Conservation (phyloP, 2,888 invertebrate genomes). For the Pherbina coryleti region DNA sequence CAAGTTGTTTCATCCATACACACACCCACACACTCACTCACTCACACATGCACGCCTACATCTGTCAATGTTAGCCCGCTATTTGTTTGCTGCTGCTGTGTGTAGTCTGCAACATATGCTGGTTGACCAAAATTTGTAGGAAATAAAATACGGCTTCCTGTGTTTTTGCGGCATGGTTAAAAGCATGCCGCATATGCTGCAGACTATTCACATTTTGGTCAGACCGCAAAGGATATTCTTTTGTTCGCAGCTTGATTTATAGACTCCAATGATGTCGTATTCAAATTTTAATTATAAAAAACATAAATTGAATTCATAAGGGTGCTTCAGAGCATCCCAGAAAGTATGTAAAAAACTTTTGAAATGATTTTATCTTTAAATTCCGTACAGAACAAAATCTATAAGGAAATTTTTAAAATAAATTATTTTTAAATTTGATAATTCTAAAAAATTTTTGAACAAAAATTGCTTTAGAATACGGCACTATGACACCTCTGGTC, state of each 20-base stretch:
- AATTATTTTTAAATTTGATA: no score
- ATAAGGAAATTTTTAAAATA: no score
- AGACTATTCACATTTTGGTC: background rate
- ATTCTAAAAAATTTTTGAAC: no score
- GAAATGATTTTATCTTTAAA: background rate
- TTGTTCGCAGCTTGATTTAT: background rate
- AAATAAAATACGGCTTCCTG: slow-evolving; percentile 24
- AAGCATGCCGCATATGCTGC: background rate
- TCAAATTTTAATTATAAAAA: no score
- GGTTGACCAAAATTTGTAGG: slow-evolving; percentile 8
- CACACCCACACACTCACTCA: no score
- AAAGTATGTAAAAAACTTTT: no score
- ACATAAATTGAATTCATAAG: no score
- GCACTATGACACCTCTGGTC: no score
- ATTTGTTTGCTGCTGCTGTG: background rate
- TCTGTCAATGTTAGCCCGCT: slow-evolving; percentile 1
- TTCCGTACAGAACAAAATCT: no score
- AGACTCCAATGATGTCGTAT: no score
- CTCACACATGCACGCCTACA: background rate
- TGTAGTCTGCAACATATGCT: background rate
- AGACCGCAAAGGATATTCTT: background rate
- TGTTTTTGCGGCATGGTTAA: slow-evolving; percentile 20
- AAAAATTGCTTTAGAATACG: no score
- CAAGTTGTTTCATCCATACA: background rate
- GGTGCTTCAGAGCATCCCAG: no score